Conservation (phyloP, 1,140 invertebrate species). For the Cataglyphis hispanica region DNA sequence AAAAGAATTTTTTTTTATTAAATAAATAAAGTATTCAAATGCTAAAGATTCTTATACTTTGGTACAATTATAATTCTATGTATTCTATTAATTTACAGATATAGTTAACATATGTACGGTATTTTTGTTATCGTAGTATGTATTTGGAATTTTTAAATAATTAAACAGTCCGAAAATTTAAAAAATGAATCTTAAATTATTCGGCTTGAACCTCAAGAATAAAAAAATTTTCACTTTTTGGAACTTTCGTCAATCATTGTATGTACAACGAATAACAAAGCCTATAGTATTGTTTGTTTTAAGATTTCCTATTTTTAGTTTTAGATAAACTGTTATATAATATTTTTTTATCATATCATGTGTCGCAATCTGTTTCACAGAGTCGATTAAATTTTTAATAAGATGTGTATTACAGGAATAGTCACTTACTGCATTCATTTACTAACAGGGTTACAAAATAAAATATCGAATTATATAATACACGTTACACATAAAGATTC, state of each 20-base stretch:
- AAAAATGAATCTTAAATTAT: too few relatives aligned
- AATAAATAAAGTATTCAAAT: constrained; percentile 61
- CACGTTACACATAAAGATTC: neutral
- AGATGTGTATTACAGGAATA: neutral
- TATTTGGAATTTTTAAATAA: too few relatives aligned
- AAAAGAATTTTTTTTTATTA: constrained; percentile 64
- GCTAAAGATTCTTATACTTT: constrained; percentile 48
- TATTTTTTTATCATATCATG: constrained; percentile 67
- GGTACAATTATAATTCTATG: constrained; percentile 39
- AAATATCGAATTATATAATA: constrained; percentile 15
- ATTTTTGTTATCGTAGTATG: constrained; percentile 40
- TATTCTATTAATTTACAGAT: constrained; percentile 20
- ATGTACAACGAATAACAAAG: constrained; percentile 52
- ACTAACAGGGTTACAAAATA: neutral
- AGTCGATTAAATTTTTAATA: neutral
- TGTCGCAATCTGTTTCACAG: neutral
- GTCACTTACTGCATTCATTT: neutral
- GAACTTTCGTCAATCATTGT: constrained; percentile 19
- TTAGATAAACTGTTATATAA: constrained; percentile 58
- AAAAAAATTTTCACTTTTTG: too few relatives aligned
- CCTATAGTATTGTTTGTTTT: constrained; percentile 44
- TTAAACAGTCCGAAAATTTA: too few relatives aligned
- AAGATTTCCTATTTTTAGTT: constrained; percentile 63
- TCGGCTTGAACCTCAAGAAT: too few relatives aligned
- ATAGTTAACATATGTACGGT: constrained; percentile 14